Evolutionary conservation across 1,140 invertebrate genomes (phyloP).

Genomic region (Thereuonema tuberculata): DNA sequence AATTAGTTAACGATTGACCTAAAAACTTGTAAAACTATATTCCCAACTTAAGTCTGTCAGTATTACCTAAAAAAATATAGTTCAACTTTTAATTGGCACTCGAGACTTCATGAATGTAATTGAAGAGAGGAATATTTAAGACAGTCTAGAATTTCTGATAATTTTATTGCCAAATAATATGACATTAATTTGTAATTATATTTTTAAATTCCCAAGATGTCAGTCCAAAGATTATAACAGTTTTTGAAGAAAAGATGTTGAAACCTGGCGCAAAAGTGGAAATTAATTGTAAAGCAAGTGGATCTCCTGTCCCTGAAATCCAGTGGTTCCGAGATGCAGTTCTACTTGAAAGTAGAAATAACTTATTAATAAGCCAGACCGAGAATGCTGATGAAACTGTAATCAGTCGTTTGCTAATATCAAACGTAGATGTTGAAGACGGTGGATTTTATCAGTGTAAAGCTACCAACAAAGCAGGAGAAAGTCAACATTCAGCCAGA

Average conservation of each 20-base stretch:
- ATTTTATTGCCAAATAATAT: neutral
- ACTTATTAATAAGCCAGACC: neutral
- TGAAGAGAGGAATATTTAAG: too few species aligned
- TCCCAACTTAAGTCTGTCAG: too few species aligned
- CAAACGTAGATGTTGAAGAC: slow-evolving; percentile 26
- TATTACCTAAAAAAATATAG: too few species aligned
- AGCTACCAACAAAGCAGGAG: slow-evolving; percentile 44
- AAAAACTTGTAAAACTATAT: too few species aligned
- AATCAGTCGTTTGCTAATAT: neutral
- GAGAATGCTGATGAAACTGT: neutral
- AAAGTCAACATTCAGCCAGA: neutral
- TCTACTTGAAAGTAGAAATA: neutral
- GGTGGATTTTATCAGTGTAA: slow-evolving; percentile 69
- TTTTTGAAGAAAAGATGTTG: neutral
- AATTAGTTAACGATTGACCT: too few species aligned
- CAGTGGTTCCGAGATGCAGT: neutral
- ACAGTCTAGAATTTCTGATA: too few species aligned
- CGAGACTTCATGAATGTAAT: too few species aligned
- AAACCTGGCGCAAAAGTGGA: neutral
- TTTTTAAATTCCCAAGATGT: neutral
- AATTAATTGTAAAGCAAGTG: neutral
- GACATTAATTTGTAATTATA: too few species aligned
- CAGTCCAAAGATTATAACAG: neutral
- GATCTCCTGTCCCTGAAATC: neutral
- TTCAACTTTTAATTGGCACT: too few species aligned